Conservation (phyloP, 2,888 invertebrate genomes). For the Lasioglossum vierecki region DNA sequence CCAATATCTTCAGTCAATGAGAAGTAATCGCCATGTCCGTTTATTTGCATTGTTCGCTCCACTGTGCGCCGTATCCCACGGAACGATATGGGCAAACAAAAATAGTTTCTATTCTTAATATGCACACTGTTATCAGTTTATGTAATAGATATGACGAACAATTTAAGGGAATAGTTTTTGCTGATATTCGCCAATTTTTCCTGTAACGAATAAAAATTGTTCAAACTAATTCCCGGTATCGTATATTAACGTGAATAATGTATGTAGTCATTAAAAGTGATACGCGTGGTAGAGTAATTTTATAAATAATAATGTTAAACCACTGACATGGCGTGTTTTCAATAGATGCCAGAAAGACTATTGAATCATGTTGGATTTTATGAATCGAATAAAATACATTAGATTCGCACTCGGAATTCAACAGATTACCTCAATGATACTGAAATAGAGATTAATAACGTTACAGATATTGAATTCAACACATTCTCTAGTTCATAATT, state of each 20-base stretch:
- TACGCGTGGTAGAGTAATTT: neutral
- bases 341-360: too few species aligned
- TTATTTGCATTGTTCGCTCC: too few species aligned
- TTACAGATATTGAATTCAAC: constrained; percentile 10
- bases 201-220: too few species aligned
- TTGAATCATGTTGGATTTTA: neutral
- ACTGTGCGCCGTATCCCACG: too few species aligned
- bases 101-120: too few species aligned
- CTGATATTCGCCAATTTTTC: too few species aligned
- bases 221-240: neutral
- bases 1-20: too few species aligned
- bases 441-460: neutral
- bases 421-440: neutral
- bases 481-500: constrained; percentile 27
- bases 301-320: neutral
- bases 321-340: neutral
- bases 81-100: too few species aligned
- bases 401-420: neutral
- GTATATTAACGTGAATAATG: neutral
- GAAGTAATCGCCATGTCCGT: too few species aligned
- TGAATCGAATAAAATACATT: neutral
- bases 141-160: too few species aligned
- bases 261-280: neutral
- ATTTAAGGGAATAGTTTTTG: too few species aligned
- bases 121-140: too few species aligned